Percentiles rank a stretch among this genome's conserved stretches.
Conservation (phyloP, 2,888 invertebrate genomes). For the Frankliniella fusca region DNA sequence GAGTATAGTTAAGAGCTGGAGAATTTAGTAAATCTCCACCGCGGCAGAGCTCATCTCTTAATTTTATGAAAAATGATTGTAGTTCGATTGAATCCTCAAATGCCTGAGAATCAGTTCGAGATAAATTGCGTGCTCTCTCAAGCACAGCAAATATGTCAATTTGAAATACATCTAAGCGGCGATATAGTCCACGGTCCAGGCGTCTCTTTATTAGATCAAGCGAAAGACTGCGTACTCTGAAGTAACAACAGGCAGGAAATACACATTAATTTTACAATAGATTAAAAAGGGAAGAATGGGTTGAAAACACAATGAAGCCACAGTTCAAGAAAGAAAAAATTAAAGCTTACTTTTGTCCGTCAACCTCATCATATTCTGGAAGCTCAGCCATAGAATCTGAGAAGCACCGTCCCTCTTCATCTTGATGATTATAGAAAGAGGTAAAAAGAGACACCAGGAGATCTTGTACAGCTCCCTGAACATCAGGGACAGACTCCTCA, state of each 20-base stretch:
- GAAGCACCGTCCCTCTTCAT: constrained; percentile 93
- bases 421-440: constrained; percentile 91
- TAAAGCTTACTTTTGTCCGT: constrained; percentile 57
- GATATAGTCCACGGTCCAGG: constrained; percentile 86
- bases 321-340: neutral
- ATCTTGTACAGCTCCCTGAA: constrained; percentile 84
- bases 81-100: constrained; percentile 94
- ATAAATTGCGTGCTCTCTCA: constrained; percentile 77
- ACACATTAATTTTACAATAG: constrained; percentile 35
- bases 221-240: constrained; percentile 75
- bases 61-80: constrained; percentile 80
- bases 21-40: constrained; percentile 75
- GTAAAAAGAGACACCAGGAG: constrained; percentile 87
- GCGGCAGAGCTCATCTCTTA: constrained; percentile 66
- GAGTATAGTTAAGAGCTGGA: constrained; percentile 77
- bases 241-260: constrained; percentile 36
- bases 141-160: constrained; percentile 93
- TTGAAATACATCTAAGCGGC: constrained; percentile 90
- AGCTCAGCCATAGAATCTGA: constrained; percentile 94
- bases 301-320: neutral
- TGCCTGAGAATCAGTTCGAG: constrained; percentile 87
- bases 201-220: constrained; percentile 90
- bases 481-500: constrained; percentile 84
- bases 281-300: neutral
- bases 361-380: constrained; percentile 77